Percentiles rank a stretch among this genome's conserved stretches.
phyloP scores from a whole-genome alignment of 2,888 invertebrate species.

The Campoletis raptor region DNA sequence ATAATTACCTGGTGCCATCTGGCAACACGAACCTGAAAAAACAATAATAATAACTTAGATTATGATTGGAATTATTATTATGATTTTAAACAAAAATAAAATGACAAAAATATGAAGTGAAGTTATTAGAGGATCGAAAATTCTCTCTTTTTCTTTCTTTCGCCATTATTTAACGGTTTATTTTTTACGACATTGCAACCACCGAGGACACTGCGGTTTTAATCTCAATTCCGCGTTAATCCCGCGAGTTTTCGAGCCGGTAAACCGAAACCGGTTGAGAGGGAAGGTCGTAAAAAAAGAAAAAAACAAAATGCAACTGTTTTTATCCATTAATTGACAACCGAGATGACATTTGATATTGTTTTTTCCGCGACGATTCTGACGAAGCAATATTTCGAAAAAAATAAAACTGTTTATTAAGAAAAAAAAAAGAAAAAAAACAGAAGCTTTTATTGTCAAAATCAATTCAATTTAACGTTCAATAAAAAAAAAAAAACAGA shows the following conservation, averaged over 20 bases:
- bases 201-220: slow-evolving; percentile 38
- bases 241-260: slow-evolving; percentile 10
- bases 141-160: slow-evolving; percentile 5
- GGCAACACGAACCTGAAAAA: slow-evolving; percentile 81
- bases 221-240: slow-evolving; percentile 36
- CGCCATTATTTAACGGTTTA: slow-evolving; percentile 42
- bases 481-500: background rate
- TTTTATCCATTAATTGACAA: slow-evolving; percentile 3
- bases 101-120: background rate
- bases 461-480: background rate
- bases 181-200: background rate
- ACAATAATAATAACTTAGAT: slow-evolving; percentile 18
- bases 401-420: background rate
- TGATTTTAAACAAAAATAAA: background rate
- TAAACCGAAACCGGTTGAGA: slow-evolving; percentile 48
- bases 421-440: background rate
- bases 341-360: background rate
- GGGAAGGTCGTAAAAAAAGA: background rate
- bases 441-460: background rate
- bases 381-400: background rate
- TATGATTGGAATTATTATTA: background rate
- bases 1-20: slow-evolving; percentile 82
- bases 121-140: background rate
- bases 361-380: background rate
- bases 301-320: background rate